Conservation (phyloP, 2,113 vertebrate genomes). For the Phoenicopterus ruber region DNA sequence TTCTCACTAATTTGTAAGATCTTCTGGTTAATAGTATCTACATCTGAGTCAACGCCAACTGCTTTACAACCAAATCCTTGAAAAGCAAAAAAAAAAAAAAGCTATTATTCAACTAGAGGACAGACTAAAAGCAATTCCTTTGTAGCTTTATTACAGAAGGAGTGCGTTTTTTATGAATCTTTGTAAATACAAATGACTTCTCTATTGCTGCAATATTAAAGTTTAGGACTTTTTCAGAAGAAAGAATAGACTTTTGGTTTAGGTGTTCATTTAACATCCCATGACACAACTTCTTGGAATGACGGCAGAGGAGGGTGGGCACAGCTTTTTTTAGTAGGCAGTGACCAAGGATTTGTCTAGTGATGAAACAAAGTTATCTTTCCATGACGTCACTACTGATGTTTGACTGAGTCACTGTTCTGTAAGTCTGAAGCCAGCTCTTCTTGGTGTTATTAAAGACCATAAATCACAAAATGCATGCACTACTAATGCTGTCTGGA, state of each 20-base stretch:
- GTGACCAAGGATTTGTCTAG: neutral
- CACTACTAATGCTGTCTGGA: neutral
- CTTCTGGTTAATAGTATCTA: neutral
- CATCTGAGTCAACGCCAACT: neutral
- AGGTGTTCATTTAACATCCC: neutral
- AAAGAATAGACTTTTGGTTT: neutral
- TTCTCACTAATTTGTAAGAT: neutral
- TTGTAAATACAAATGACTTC: neutral
- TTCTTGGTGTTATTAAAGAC: neutral
- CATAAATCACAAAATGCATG: neutral
- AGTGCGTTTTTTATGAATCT: neutral
- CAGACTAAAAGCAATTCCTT: neutral
- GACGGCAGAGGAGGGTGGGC: neutral
- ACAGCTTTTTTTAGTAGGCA: neutral
- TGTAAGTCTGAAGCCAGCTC: neutral
- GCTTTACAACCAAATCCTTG: neutral
- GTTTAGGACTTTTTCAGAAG: neutral
- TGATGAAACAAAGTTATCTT: neutral
- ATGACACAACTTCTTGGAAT: neutral
- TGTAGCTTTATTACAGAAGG: neutral
- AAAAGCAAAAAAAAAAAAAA: neutral
- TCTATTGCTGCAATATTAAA: neutral
- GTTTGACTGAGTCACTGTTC: neutral
- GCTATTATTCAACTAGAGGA: neutral
- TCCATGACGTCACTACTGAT: rapidly evolving